These are phyloP conservation scores for Anthopleura xanthogrammica DNA, from an alignment of 92 coral and sea anemone species.

Conservation along the genomic window DNA sequence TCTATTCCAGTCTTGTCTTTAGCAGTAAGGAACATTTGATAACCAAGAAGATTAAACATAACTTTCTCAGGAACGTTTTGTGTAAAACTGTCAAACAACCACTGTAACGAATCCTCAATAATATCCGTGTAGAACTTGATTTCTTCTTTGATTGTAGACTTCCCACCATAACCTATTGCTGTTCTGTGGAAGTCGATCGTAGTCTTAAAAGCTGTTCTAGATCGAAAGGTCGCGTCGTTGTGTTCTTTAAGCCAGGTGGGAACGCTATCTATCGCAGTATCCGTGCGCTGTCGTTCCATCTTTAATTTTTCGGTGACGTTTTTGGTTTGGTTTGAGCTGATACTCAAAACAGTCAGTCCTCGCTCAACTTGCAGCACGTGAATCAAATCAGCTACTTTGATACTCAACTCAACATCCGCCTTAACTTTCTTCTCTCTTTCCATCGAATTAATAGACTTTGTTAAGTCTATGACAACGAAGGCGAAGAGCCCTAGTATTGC, in stretches of 20 bases:
- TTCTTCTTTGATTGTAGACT: constrained; percentile 36
- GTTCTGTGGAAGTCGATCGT: constrained; percentile 17
- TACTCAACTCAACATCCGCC: constrained; percentile 29
- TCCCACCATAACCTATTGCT: constrained; percentile 7
- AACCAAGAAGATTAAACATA: constrained; percentile 44
- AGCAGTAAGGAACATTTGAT: constrained; percentile 51
- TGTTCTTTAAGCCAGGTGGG: constrained; percentile 34
- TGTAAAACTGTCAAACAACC: constrained; percentile 39
- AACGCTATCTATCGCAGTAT: constrained; percentile 6
- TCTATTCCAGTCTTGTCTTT: constrained; percentile 68
- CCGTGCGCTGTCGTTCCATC: constrained; percentile 29
- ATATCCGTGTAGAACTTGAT: constrained; percentile 50
- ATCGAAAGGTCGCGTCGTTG: constrained; percentile 10
- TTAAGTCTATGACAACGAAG: constrained; percentile 52
- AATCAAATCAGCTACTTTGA: constrained; percentile 54
- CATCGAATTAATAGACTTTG: constrained; percentile 31
- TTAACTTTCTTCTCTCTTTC: constrained; percentile 25
- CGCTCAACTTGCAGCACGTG: constrained; percentile 72
- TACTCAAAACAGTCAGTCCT: constrained; percentile 59
- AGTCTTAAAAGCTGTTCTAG: neutral
- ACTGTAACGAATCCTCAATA: constrained; percentile 39
- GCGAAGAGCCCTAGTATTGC: constrained; percentile 45
- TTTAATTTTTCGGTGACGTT: constrained; percentile 19
- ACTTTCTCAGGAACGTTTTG: constrained; percentile 2
- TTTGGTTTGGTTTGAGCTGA: constrained; percentile 40